Conservation (phyloP, 2,797 vertebrate genomes). For the Catostomus latipinnis region DNA sequence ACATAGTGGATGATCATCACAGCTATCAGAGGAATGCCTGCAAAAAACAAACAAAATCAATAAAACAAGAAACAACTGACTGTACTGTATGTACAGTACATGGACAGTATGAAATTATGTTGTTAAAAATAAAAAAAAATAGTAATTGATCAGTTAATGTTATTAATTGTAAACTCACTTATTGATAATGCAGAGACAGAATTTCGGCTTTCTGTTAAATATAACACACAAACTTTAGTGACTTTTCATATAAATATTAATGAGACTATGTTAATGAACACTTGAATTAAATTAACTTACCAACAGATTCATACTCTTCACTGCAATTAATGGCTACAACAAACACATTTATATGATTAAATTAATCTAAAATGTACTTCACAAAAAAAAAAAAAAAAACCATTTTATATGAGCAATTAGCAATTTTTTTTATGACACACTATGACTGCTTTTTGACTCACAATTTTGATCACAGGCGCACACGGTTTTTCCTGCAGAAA, state of each 20-base stretch:
- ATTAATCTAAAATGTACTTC: not conserved
- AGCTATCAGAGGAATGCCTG: not conserved
- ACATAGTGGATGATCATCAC: not conserved
- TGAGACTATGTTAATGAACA: not conserved
- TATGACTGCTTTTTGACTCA: constrained; percentile 24
- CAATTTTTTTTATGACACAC: no score
- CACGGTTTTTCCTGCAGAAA: not conserved
- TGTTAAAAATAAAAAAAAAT: no score
- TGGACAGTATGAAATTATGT: no score
- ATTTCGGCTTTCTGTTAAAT: not conserved
- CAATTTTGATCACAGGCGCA: constrained; percentile 48
- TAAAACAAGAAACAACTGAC: no score
- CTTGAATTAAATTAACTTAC: not conserved
- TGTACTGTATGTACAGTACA: no score
- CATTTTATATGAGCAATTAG: not conserved
- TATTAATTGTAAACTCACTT: not conserved
- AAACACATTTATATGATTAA: not conserved
- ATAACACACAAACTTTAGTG: not conserved
- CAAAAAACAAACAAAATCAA: not conserved
- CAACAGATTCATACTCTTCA: constrained; percentile 1
- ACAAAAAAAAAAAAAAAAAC: not conserved
- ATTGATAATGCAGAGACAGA: not conserved
- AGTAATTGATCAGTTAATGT: no score
- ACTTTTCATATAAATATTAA: not conserved
- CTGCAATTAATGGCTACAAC: constrained; percentile 21